Evolutionary conservation across 2,888 invertebrate species (phyloP).

Genomic region (Meiosimyza decipiens): DNA sequence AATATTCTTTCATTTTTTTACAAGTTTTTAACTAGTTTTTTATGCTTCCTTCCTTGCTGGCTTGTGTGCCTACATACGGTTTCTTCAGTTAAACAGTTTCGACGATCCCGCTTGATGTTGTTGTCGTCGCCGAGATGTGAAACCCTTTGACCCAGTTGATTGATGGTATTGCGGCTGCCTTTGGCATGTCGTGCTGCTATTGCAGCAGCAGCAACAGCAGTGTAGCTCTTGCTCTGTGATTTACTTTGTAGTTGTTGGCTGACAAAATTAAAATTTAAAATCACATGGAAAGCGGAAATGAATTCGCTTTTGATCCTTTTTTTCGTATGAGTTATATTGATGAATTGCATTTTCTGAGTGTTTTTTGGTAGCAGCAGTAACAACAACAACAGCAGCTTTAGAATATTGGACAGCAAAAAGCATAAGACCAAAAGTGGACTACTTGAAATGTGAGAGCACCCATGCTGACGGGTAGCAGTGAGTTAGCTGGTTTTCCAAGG

Average conservation of each 20-base stretch:
- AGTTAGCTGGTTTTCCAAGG: too few species aligned
- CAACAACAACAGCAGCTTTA: too few species aligned
- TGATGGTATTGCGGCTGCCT: neutral
- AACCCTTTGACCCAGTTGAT: slow-evolving; percentile 4
- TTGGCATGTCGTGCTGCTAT: neutral
- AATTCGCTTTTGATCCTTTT: neutral
- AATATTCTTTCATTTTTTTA: slow-evolving; percentile 2
- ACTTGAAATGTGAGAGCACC: too few species aligned
- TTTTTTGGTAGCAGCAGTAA: too few species aligned
- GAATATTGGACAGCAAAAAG: too few species aligned
- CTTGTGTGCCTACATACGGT: neutral
- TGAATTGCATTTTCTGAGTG: slow-evolving; percentile 1
- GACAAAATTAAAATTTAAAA: slow-evolving; percentile 13
- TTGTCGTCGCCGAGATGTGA: neutral
- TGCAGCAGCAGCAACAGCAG: neutral
- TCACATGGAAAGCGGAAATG: neutral
- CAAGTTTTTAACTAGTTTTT: neutral
- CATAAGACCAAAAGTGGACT: too few species aligned
- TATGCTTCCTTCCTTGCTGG: neutral
- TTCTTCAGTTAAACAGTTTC: neutral
- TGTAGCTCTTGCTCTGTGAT: neutral
- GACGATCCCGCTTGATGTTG: neutral
- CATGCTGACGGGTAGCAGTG: too few species aligned
- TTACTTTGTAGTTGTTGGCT: neutral
- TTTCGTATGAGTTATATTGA: slow-evolving; percentile 11